Evolutionary conservation across 2,113 vertebrate genomes (phyloP).

Genomic region (Oncorhynchus mykiss): DNA sequence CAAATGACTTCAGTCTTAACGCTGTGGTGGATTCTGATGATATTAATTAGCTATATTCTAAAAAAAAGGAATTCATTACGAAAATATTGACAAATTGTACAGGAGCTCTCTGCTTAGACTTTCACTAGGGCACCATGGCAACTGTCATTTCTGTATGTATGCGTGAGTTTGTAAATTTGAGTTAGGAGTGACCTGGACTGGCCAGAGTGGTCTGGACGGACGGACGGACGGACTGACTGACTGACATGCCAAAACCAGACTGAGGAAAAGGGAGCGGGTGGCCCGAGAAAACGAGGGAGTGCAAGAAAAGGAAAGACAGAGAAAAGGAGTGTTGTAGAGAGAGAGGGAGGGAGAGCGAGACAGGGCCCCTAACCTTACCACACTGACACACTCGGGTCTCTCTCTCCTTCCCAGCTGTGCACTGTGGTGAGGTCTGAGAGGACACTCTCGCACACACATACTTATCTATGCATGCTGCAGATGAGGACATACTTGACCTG

Average conservation of each 20-base stretch:
- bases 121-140: too few species aligned
- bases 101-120: too few species aligned
- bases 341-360: slow-evolving; percentile 35
- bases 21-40: too few species aligned
- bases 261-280: not conserved
- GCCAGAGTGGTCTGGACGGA: slow-evolving; percentile 18
- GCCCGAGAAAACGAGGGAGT: not conserved
- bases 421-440: slow-evolving; percentile 60
- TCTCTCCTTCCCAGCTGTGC: slow-evolving; percentile 67
- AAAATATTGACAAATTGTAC: too few species aligned
- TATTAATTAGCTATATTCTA: too few species aligned
- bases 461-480: slow-evolving; percentile 65
- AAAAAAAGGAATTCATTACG: too few species aligned
- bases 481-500: slow-evolving; percentile 71
- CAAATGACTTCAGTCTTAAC: too few species aligned
- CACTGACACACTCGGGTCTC: slow-evolving; percentile 69
- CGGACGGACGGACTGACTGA: not conserved
- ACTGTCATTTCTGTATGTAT: not conserved
- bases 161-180: slow-evolving; percentile 43
- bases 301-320: not conserved
- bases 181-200: slow-evolving; percentile 46
- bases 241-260: not conserved
- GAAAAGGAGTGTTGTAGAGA: slow-evolving; percentile 35
- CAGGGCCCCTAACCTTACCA: slow-evolving; percentile 67
- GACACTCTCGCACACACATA: slow-evolving; percentile 66